Conservation (phyloP, 2,113 vertebrate genomes). For the Burhinus oedicnemus region DNA sequence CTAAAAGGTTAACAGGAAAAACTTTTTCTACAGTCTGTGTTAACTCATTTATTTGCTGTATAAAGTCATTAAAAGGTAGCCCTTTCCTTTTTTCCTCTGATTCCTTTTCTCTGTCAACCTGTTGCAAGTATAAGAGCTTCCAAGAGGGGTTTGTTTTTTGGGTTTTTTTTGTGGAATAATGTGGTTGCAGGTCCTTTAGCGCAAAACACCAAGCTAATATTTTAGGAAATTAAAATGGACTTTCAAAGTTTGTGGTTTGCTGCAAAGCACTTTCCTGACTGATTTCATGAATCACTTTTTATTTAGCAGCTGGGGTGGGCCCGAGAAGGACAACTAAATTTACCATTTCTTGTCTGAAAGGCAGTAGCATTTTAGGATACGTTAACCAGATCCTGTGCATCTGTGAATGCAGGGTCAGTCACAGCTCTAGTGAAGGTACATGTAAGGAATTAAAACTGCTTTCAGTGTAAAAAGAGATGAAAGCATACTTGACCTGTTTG, state of each 20-base stretch:
- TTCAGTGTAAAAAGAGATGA: not conserved
- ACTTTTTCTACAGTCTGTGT: not conserved
- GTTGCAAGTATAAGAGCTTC: not conserved
- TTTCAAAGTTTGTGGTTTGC: not conserved
- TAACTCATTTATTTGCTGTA: not conserved
- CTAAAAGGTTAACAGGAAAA: not conserved
- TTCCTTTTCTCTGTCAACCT: not conserved
- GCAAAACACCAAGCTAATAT: not conserved
- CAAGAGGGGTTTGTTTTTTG: not conserved
- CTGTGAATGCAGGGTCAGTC: not conserved
- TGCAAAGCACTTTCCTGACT: not conserved
- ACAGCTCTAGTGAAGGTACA: not conserved
- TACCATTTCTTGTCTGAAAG: not conserved
- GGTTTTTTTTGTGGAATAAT: not conserved
- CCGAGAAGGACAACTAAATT: not conserved
- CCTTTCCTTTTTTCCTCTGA: not conserved
- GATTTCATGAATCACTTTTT: rapidly evolving
- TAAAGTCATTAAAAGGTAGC: not conserved
- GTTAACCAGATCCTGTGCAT: not conserved
- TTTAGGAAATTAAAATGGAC: not conserved
- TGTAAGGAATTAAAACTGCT: not conserved
- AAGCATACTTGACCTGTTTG: not conserved
- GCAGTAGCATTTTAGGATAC: not conserved
- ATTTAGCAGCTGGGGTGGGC: not conserved
- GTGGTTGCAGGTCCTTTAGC: not conserved